phyloP scores from a whole-genome alignment of 2,888 invertebrate species.

The Aleiodes leptofemur region DNA sequence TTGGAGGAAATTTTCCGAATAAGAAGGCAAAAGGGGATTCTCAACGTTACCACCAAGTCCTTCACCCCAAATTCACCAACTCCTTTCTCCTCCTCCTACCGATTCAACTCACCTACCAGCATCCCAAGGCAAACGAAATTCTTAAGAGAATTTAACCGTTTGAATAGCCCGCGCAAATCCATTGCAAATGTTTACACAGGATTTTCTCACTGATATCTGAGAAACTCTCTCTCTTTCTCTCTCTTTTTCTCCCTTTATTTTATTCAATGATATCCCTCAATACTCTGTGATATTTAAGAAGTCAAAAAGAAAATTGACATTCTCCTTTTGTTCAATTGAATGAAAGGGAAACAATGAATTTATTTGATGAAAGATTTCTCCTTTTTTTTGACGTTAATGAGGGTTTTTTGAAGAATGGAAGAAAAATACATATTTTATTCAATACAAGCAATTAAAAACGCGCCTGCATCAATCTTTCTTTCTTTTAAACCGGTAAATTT shows the following conservation, averaged over 20 bases:
- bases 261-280: conserved; percentile 1
- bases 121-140: conserved; percentile 74
- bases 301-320: neutral
- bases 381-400: no score
- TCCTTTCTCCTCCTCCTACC: no score
- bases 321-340: neutral
- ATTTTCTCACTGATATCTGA: conserved; percentile 60
- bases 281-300: conserved; percentile 11
- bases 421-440: no score
- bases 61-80: no score
- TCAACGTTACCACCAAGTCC: conserved; percentile 34
- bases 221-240: neutral
- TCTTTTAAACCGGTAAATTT: no score
- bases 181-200: conserved; percentile 75
- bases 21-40: conserved; percentile 50
- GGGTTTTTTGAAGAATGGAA: no score
- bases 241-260: neutral
- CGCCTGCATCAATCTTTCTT: no score
- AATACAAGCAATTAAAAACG: no score
- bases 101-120: conserved; percentile 48
- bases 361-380: no score
- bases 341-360: no score
- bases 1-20: conserved; percentile 31
- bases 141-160: conserved; percentile 76
- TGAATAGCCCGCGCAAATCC: conserved; percentile 76